These are phyloP conservation scores for Drosophila rhopaloa DNA, from an alignment of 1,140 invertebrate species.

Conservation along the genomic window DNA sequence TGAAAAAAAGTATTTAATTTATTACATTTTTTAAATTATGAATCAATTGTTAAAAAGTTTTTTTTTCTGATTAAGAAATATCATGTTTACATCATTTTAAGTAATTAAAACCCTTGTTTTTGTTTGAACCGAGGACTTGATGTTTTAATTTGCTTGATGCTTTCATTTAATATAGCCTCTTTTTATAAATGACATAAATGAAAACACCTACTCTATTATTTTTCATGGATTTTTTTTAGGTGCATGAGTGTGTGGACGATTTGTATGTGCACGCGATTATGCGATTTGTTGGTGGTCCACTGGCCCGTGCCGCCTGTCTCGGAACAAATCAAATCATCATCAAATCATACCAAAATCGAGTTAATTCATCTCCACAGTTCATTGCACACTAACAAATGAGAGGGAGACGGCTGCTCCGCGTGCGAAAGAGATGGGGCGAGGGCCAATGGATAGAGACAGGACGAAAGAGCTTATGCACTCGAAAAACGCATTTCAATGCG, in stretches of 20 bases:
- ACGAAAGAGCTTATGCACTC: slow-evolving; percentile 34
- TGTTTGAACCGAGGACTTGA: no score
- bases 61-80: no score
- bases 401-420: slow-evolving; percentile 6
- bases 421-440: neutral
- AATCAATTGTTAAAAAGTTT: no score
- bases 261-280: neutral
- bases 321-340: slow-evolving; percentile 77
- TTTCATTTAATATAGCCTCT: no score
- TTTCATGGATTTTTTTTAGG: neutral
- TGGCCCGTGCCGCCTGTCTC: slow-evolving; percentile 38
- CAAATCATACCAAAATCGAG: slow-evolving; percentile 75
- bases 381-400: slow-evolving; percentile 65
- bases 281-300: slow-evolving; percentile 23
- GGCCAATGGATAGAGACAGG: neutral
- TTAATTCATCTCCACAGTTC: slow-evolving; percentile 74
- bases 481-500: slow-evolving; percentile 52
- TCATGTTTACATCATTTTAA: no score
- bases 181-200: no score
- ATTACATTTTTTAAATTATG: no score
- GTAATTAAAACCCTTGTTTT: no score
- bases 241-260: neutral
- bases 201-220: no score
- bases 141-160: no score
- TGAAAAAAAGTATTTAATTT: no score